Evolutionary conservation across 2,888 invertebrate genomes (phyloP), one percentile per base, ranked within the genome.

Genomic region (Odontomyia ornata): DNA sequence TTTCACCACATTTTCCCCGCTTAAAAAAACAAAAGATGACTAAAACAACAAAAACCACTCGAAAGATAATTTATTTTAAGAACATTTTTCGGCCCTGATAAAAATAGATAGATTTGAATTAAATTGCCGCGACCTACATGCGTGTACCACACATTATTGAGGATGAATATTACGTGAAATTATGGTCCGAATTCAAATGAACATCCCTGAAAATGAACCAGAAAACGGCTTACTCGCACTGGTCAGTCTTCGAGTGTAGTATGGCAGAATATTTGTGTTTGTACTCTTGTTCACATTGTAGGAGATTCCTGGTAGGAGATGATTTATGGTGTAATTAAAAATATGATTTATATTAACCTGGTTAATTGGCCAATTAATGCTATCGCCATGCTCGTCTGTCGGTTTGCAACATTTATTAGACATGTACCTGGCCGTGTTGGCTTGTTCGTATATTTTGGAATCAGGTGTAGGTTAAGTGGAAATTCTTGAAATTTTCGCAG

Each of bases 251-350:
- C n/a, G n/a, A 36, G 3, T 9, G 36, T 36, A 36, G 36, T 36
- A n/a, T n/a, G n/a, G n/a, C n/a, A 36, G 36, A 36, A 36, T 36
- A 9, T 36, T 36, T 36, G 13, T 4, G 52, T 15, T 15, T 52
- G 52, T 9, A 15, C 15, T 52, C 52, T 4, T 18, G 13, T 18
- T 18, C 52, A 15, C 52, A 52, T 52, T 52, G 18, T 36, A 36
- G 3, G 7, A 9, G 52, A 52, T 52, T 52, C 52, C 18, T 15
- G 7, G 4, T 5, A 4, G 13, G 1, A 1, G 25, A 60, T 67
- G 67, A 67, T 67, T 67, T 67, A 43, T 67, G 36, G 43, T 67
- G 18, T 27, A 43, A 67, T 67, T 67, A 67, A 67, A 36, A 71
- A 52, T 52, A n/a, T 71, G 71, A 71, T 71, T 71, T 71, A 71